Evolutionary conservation across 2,888 invertebrate species (phyloP).

Genomic region (Leistus spinibarbis): DNA sequence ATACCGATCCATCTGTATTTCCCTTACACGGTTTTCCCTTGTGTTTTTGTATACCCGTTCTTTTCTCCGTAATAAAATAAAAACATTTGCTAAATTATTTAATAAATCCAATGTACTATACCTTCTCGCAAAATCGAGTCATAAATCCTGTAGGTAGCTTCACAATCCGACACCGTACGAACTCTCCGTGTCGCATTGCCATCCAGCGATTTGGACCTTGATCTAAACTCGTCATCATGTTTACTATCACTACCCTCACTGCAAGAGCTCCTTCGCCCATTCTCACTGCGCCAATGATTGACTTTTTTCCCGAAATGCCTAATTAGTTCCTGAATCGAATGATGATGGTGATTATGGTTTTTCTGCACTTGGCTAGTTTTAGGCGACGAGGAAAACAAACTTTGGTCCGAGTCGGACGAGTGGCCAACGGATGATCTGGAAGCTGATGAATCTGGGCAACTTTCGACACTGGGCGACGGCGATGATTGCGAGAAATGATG

Average conservation of each 20-base stretch:
- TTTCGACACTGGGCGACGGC: constrained; percentile 46
- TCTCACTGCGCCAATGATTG: constrained; percentile 70
- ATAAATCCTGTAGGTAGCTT: constrained; percentile 80
- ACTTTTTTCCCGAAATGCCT: constrained; percentile 77
- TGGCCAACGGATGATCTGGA: constrained; percentile 43
- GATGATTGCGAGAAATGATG: constrained; percentile 38
- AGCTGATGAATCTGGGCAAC: constrained; percentile 48
- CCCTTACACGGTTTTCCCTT: too few relatives aligned
- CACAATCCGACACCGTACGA: constrained; percentile 70
- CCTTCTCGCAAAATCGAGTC: constrained; percentile 79
- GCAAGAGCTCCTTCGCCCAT: constrained; percentile 52
- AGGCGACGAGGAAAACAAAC: constrained; percentile 37
- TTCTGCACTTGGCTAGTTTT: constrained; percentile 44
- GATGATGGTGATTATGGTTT: constrained; percentile 58
- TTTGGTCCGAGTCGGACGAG: constrained; percentile 28
- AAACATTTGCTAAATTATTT: neutral
- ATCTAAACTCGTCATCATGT: constrained; percentile 72
- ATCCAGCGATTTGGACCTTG: constrained; percentile 80
- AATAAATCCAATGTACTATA: constrained; percentile 47
- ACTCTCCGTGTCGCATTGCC: constrained; percentile 62
- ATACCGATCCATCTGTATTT: too few relatives aligned
- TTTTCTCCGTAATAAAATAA: too few relatives aligned
- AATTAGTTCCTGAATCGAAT: constrained; percentile 78
- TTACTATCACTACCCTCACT: constrained; percentile 62
- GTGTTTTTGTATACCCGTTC: too few relatives aligned